Percentiles rank a stretch among this genome's conserved stretches.
These are phyloP conservation scores for Lycodopsis pacificus DNA, from an alignment of 2,797 vertebrate species.

Conservation along the genomic window DNA sequence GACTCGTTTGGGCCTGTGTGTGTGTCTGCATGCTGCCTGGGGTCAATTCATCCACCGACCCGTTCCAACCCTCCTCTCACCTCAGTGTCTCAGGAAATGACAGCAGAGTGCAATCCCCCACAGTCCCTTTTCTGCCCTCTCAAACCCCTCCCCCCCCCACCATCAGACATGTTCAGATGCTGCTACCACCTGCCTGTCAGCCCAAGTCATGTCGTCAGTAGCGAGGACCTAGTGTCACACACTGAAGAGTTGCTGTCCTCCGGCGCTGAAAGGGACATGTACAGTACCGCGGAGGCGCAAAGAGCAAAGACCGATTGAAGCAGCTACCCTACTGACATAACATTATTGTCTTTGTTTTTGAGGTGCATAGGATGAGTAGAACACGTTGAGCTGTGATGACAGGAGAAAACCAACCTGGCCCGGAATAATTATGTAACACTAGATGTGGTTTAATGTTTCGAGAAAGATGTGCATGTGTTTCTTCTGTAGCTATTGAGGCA, in stretches of 20 bases:
- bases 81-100: slow-evolving; percentile 69
- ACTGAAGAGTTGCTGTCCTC: slow-evolving; percentile 59
- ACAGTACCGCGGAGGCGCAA: slow-evolving; percentile 64
- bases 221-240: slow-evolving; percentile 66
- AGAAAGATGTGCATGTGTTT: slow-evolving; percentile 72
- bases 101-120: slow-evolving; percentile 60
- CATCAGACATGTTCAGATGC: slow-evolving; percentile 48
- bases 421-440: slow-evolving; percentile 62
- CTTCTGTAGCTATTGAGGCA: slow-evolving; percentile 67
- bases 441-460: slow-evolving; percentile 62
- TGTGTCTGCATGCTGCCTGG: slow-evolving; percentile 70
- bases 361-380: slow-evolving; percentile 83
- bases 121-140: slow-evolving; percentile 58
- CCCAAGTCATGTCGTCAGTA: slow-evolving; percentile 64
- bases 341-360: slow-evolving; percentile 73
- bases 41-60: slow-evolving; percentile 69
- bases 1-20: slow-evolving; percentile 62
- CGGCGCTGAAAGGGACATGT: slow-evolving; percentile 46
- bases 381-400: slow-evolving; percentile 65
- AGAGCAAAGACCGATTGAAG: slow-evolving; percentile 80
- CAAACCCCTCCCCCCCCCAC: slow-evolving; percentile 9
- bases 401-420: slow-evolving; percentile 55
- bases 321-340: slow-evolving; percentile 79
- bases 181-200: slow-evolving; percentile 67
- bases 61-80: slow-evolving; percentile 68